Evolutionary conservation across 1,140 invertebrate genomes (phyloP).

Genomic region (Heliconius nattereri): DNA sequence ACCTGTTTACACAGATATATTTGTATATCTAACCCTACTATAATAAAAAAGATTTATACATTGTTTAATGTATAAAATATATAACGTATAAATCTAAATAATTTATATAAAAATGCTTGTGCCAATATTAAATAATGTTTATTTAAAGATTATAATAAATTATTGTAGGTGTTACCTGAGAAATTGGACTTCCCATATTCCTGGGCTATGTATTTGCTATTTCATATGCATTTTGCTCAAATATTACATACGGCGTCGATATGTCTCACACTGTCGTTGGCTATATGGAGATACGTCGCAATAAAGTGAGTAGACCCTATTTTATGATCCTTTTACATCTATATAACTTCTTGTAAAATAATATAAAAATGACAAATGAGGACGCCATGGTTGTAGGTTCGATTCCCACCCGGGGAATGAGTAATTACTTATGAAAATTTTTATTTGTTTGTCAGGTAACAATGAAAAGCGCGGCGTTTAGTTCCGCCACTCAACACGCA

Average conservation of each 20-base stretch:
- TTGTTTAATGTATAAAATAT: too few relatives aligned
- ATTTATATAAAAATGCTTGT: too few relatives aligned
- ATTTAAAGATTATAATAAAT: background rate
- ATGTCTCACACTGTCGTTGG: conserved; percentile 91
- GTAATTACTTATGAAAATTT: too few relatives aligned
- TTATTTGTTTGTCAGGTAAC: too few relatives aligned
- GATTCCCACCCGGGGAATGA: too few relatives aligned
- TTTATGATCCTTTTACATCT: conserved; percentile 23
- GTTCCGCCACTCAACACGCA: too few relatives aligned
- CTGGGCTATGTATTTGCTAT: conserved; percentile 87
- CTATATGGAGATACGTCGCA: conserved; percentile 83
- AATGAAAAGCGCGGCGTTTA: too few relatives aligned
- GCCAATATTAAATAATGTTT: background rate
- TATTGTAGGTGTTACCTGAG: conserved; percentile 64
- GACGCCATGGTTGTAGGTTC: too few relatives aligned
- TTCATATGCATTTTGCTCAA: conserved; percentile 91
- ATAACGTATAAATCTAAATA: too few relatives aligned
- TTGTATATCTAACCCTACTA: too few relatives aligned
- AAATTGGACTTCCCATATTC: conserved; percentile 73
- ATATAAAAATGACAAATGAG: background rate
- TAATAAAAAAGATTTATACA: too few relatives aligned
- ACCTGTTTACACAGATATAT: too few relatives aligned
- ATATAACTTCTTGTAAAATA: background rate
- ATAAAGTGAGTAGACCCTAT: conserved; percentile 66
- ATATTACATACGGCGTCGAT: conserved; percentile 94